Evolutionary conservation across 92 coral and sea anemone genomes (phyloP).

Genomic region (Epizoanthus stellaris): DNA sequence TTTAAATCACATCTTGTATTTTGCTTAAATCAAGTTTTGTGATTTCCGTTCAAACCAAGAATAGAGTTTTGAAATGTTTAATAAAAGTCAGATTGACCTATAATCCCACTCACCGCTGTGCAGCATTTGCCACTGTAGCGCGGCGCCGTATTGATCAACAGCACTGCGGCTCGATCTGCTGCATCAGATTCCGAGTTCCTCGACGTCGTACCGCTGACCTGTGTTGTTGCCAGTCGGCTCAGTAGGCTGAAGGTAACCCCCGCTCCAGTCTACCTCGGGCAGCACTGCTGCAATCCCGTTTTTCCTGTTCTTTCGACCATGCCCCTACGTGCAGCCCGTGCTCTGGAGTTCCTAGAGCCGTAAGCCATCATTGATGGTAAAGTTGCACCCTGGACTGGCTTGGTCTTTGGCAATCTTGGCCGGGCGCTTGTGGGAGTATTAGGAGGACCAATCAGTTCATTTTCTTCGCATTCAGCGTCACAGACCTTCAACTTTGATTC

Average conservation of each 20-base stretch:
- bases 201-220: neutral
- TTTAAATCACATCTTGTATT: too few relatives aligned
- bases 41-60: too few relatives aligned
- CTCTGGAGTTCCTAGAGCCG: neutral
- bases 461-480: neutral
- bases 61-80: too few relatives aligned
- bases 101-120: too few relatives aligned
- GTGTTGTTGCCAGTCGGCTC: too few relatives aligned
- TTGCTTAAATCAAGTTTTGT: too few relatives aligned
- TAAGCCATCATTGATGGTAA: slow-evolving; percentile 30
- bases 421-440: slow-evolving; percentile 18
- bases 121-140: too few relatives aligned
- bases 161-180: neutral
- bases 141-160: neutral
- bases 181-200: slow-evolving; percentile 6
- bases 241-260: too few relatives aligned
- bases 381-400: neutral
- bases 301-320: neutral
- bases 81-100: too few relatives aligned
- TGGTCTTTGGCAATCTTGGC: neutral
- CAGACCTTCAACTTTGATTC: neutral
- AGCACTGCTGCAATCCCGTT: too few relatives aligned
- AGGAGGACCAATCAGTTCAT: slow-evolving; percentile 5
- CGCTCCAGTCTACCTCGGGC: too few relatives aligned
- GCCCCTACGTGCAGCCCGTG: neutral